Percentiles rank a stretch among this genome's conserved stretches.
Evolutionary conservation across 2,888 invertebrate genomes (phyloP).

Genomic region (Ichneumon xanthorius): DNA sequence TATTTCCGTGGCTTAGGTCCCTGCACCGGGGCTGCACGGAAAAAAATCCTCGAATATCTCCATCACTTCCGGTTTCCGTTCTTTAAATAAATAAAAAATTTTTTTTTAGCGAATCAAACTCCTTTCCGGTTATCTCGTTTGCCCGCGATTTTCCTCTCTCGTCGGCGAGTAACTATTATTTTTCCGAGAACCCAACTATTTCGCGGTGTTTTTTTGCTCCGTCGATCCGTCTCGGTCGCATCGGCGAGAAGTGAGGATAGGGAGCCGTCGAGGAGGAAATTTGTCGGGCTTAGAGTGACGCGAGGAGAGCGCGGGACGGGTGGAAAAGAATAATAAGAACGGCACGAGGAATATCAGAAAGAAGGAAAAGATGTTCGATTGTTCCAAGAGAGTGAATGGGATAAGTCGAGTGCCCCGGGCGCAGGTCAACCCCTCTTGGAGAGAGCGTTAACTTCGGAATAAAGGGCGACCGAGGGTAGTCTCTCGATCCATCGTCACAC

Average conservation of each 20-base stretch:
- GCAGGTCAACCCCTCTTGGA: slow-evolving; percentile 47
- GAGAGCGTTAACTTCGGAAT: slow-evolving; percentile 58
- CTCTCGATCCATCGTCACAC: slow-evolving; percentile 39
- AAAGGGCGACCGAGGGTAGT: slow-evolving; percentile 56
- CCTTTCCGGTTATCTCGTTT: not conserved
- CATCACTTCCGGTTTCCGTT: slow-evolving; percentile 1
- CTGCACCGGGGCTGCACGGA: not conserved
- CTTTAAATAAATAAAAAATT: no score
- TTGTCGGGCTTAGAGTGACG: not conserved
- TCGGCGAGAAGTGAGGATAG: not conserved
- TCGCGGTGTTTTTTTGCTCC: slow-evolving; percentile 20
- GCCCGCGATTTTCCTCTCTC: slow-evolving; percentile 5
- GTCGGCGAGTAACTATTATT: slow-evolving; percentile 35
- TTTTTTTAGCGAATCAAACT: not conserved
- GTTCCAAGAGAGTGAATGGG: slow-evolving; percentile 44
- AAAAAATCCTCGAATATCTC: slow-evolving; percentile 23
- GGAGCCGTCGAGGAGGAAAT: not conserved
- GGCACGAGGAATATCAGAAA: slow-evolving; percentile 1
- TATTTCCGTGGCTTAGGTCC: not conserved
- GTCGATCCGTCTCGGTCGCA: not conserved
- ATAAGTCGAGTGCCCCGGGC: slow-evolving; percentile 48
- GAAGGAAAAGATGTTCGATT: slow-evolving; percentile 59
- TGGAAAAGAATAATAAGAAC: not conserved
- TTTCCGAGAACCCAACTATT: not conserved
- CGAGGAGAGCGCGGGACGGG: not conserved